Base-by-base conservation (phyloP, 2,113 vertebrate species). In the Misgurnus mizolepis region DNA sequence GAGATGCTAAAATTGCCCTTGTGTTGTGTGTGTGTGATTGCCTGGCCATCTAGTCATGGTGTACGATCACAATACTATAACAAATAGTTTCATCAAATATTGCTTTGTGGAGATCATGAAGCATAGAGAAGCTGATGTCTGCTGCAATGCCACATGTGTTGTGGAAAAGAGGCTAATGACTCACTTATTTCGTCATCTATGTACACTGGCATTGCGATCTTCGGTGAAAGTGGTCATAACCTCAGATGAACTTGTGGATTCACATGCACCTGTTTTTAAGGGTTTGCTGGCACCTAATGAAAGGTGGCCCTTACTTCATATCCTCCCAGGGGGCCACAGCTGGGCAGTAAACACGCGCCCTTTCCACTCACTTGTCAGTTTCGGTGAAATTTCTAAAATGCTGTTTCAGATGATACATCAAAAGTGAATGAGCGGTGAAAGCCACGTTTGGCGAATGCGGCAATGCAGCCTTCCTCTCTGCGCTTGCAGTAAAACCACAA, bases 281-380 rank as follows among this genome's bases (percentile, higher is more conserved):
- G 82, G 82, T 90, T 91, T 91, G 88, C 88, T 90, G 88, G 85
- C 68, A 1, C 75, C 84, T 87, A 88, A 91, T 92, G 90, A 92
- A 91, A 89, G 79, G 84, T 83, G 45, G 22, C 88, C 85, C 79
- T 83, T 67, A 86, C 85, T 90, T 90, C 89, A 89, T 89, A 88
- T 90, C 85, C 87, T 77, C 87, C 83, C 84, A 85, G 87, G 86
- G 81, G 62, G 86, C 14, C 68, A 84, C 75, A 85, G 83, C 76
- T 82, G 83, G 76, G 7, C 66, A 72, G 10, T 85, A 56, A 82
- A 82, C 76, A 14, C 56, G 40, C 70, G n/a, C 22, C 22, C 45
- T 60, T 66, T 72, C 41, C 79, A 61, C 41, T 81, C 71, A 45
- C 18, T 68, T 77, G 75, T 55, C 55, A 7, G 12, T n/a, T 76